These are phyloP conservation scores for Cerastis leucographa DNA, from an alignment of 2,888 invertebrate species.

Conservation along the genomic window DNA sequence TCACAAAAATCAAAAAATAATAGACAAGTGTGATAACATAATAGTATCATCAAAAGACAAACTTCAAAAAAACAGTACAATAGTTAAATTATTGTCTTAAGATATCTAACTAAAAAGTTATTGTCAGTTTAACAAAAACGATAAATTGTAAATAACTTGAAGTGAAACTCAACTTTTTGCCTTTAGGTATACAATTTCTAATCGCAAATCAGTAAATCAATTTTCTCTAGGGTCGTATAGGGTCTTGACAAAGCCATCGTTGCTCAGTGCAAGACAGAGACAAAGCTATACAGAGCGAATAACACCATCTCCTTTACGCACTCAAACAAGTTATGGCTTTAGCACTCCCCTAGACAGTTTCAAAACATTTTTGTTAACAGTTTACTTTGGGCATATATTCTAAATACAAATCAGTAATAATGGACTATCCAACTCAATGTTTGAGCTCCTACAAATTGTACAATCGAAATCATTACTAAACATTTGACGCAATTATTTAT, in stretches of 20 bases:
- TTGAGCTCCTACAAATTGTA: neutral
- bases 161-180: slow-evolving; percentile 2
- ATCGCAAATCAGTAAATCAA: neutral
- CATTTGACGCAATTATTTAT: neutral
- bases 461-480: neutral
- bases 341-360: neutral
- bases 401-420: neutral
- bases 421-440: neutral
- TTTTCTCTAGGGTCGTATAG: neutral
- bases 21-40: slow-evolving; percentile 6
- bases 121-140: slow-evolving; percentile 11
- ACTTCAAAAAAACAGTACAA: slow-evolving; percentile 14
- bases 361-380: neutral
- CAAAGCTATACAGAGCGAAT: neutral
- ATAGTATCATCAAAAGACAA: slow-evolving; percentile 14
- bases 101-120: slow-evolving; percentile 14
- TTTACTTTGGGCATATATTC: neutral
- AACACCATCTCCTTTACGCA: neutral
- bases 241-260: neutral
- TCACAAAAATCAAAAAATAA: neutral
- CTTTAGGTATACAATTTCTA: neutral
- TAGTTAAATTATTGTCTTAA: slow-evolving; percentile 11
- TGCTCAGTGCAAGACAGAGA: neutral
- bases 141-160: neutral
- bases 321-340: neutral